Base-by-base conservation (phyloP, 2,888 invertebrate genomes). In the Chironomus riparius region DNA sequence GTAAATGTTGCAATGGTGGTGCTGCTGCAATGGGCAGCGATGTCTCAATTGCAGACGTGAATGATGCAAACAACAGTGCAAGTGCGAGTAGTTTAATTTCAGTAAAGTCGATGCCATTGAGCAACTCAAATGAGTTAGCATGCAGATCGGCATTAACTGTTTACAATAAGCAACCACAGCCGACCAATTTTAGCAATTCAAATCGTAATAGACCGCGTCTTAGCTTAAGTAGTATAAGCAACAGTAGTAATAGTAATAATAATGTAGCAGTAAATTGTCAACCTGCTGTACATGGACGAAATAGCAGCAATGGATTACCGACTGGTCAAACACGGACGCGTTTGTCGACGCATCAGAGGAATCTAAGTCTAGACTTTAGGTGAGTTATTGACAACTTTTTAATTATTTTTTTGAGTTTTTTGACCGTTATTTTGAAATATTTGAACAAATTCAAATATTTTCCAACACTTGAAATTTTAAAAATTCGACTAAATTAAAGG, bases 351-450 rank as follows among this genome's bases (percentile, higher is more conserved):
- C 94, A 95, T 85, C 94, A 94, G 85, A 89, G 94, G 83, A 94
- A 95, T 85, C 89, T 94, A 81, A 94, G 94, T 83, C 87, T 94
- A 83, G 94, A 94, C 85, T 94, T 94, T 85, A 91, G 93, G 94
- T 94, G 78, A 83, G 83, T 80, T 48, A 50, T 28, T 28, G 6
- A 56, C n/a, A n/a, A n/a, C 2, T 56, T 56, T 56, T n/a, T 4
- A 7, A 4, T 48, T 50, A 3, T 1, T 3, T 7, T 18, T 2
- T 2, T 13, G 2, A 50, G 7, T 56, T 56, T 2, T 56, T 15
- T 6, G 12, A 15, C n/a, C 2, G 7, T n/a, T n/a, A 24, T 24
- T 24, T 6, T 56, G 1, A 56, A 56, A 6, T 38, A 10, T 38
- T 10, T 38, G 7, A 10, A 28, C 3, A 38, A 38, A 10, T 38